These are phyloP conservation scores for Ditylenchus weischeri DNA, from an alignment of 2,888 invertebrate species.

Conservation along the genomic window DNA sequence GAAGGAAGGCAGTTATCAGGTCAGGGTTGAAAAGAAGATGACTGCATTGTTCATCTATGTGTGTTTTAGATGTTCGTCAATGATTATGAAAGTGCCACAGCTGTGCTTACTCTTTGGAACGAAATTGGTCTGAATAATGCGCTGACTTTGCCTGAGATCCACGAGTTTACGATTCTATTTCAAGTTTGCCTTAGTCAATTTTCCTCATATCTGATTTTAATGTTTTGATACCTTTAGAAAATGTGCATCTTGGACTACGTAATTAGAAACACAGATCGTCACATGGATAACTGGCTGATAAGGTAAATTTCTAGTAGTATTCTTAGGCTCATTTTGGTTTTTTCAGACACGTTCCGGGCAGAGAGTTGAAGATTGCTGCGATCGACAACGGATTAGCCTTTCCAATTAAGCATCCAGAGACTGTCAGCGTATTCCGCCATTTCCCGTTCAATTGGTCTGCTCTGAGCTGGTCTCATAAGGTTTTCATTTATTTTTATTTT, in stretches of 20 bases:
- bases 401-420: slow-evolving; percentile 96
- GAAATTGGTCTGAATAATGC: slow-evolving; percentile 38
- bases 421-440: slow-evolving; percentile 43
- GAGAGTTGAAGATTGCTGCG: slow-evolving; percentile 79
- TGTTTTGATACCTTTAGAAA: slow-evolving; percentile 62
- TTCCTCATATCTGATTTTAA: no score
- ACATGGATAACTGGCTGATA: slow-evolving; percentile 98
- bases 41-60: slow-evolving; percentile 4
- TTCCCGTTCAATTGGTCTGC: slow-evolving; percentile 53
- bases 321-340: background rate
- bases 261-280: slow-evolving; percentile 66
- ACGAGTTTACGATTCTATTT: slow-evolving; percentile 81
- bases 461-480: slow-evolving; percentile 44
- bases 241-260: slow-evolving; percentile 55
- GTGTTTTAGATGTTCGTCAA: slow-evolving; percentile 89
- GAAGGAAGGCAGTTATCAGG: slow-evolving; percentile 53
- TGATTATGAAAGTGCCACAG: slow-evolving; percentile 93
- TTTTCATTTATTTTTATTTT: slow-evolving; percentile 16
- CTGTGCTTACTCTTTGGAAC: slow-evolving; percentile 75
- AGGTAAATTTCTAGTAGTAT: slow-evolving; percentile 64
- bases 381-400: slow-evolving; percentile 97
- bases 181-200: slow-evolving; percentile 58
- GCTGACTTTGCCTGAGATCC: slow-evolving; percentile 41
- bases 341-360: slow-evolving; percentile 45
- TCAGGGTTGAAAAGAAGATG: slow-evolving; percentile 3